A percentile compares a stretch with the other conserved stretches of the same genome.
These are phyloP conservation scores for Daphoenositta chrysoptera DNA, from an alignment of 2,113 vertebrate species.

Conservation along the genomic window DNA sequence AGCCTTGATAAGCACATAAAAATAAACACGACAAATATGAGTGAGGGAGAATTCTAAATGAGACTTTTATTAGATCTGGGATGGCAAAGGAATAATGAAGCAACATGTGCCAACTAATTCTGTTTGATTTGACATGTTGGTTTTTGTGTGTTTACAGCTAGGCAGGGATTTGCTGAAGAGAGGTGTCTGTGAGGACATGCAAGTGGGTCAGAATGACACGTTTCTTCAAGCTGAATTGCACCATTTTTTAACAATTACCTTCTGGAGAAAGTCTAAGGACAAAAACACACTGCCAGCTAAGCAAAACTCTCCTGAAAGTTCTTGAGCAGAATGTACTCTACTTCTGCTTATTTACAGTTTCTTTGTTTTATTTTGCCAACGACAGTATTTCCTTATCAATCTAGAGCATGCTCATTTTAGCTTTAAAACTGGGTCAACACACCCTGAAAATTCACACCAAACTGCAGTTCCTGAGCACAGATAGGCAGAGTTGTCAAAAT, in stretches of 20 bases:
- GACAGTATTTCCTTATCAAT: constrained; percentile 31
- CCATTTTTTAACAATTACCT: not conserved
- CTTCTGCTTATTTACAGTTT: not conserved
- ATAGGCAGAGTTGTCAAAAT: constrained; percentile 68
- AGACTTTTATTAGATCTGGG: not conserved
- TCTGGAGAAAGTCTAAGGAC: not conserved
- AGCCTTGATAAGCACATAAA: not conserved
- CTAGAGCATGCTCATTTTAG: constrained; percentile 41
- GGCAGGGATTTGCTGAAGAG: not conserved
- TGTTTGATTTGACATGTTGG: not conserved
- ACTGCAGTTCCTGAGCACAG: constrained; percentile 33
- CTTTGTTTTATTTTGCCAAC: constrained; percentile 4
- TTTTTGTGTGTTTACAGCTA: not conserved
- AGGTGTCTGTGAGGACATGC: not conserved
- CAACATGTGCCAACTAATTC: not conserved
- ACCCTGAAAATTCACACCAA: constrained; percentile 67
- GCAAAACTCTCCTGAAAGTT: not conserved
- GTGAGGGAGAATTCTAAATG: constrained; percentile 18
- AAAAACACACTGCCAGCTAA: not conserved
- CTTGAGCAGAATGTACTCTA: not conserved
- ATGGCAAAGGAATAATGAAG: constrained; percentile 18
- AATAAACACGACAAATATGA: not conserved
- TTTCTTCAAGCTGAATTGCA: not conserved
- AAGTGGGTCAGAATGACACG: not conserved
- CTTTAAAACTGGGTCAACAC: constrained; percentile 64